Conservation (phyloP, 2,113 vertebrate species). For the Agelaius tricolor region DNA sequence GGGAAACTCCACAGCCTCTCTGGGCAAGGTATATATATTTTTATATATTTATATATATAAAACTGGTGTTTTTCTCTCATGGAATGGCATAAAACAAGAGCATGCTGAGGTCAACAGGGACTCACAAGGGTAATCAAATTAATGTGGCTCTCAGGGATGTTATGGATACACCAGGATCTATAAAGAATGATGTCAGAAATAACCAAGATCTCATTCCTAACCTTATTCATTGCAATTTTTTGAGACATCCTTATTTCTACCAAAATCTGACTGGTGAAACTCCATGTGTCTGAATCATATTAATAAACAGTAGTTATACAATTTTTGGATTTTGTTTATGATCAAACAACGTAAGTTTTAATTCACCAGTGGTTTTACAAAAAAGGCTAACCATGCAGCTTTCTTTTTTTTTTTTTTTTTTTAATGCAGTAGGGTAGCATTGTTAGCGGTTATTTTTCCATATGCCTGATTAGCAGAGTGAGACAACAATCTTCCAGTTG, state of each 20-base stretch:
- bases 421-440: background rate
- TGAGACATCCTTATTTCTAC: background rate
- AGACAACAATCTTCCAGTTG: background rate
- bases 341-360: background rate
- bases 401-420: background rate
- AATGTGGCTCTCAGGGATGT: background rate
- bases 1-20: background rate
- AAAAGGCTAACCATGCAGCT: background rate
- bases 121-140: background rate
- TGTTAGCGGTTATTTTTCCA: background rate
- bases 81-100: background rate
- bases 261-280: background rate
- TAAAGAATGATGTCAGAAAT: background rate
- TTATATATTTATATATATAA: background rate
- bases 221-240: background rate
- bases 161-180: background rate
- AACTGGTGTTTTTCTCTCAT: background rate
- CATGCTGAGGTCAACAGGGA: background rate
- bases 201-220: background rate
- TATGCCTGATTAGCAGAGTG: background rate
- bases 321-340: background rate
- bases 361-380: background rate
- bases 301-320: background rate
- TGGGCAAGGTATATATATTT: background rate
- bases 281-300: background rate